Evolutionary conservation across 2,113 vertebrate species (phyloP), one percentile per base, ranked within the genome.

Genomic region (Bettongia penicillata): DNA sequence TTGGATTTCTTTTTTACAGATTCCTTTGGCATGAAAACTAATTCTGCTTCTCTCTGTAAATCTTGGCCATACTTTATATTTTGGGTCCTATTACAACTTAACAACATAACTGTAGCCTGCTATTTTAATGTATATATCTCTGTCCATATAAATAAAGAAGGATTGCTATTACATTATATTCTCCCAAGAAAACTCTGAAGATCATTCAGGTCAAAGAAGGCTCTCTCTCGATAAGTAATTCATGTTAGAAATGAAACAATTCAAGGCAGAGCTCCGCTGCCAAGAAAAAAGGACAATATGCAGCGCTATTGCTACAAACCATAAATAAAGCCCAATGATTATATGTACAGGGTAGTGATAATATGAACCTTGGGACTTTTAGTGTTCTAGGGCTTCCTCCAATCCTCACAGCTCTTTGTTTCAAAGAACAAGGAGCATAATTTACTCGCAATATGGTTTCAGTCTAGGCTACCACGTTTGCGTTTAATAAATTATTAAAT

Each of bases 51-150:
- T 94, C 53, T 93, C 51, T 53, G 93, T 89, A 97, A 96, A 98
- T 94, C 96, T 95, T 92, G 47, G 23, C 92, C n/a, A 3, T 0
- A 0, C 49, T 97, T 96, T 95, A n/a, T 92, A 93, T 91, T 96
- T 95, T 51, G 49, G 77, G 77, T 37, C 53, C 37, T 98, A 95
- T 96, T 96, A 97, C 93, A 97, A 96, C 94, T 98, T 96, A 98
- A 97, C 97, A 92, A 22, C 93, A 93, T 94, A 95, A 97, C 92
- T 97, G 97, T 97, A 97, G 92, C 51, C 89, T 97, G 93, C 93
- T 96, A 93, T 96, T 97, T 97, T 98, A 43, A 84, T 84, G n/a
- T 84, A 97, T 97, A 92, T 98, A 95, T 91, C 91, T 93, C 24
- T 23, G 49, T 89, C 93, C 0, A 0, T 96, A 49, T 68, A 97